Evolutionary conservation across 2,113 vertebrate genomes (phyloP), one percentile per base, ranked within the genome.

Genomic region (Tragelaphus strepsiceros): DNA sequence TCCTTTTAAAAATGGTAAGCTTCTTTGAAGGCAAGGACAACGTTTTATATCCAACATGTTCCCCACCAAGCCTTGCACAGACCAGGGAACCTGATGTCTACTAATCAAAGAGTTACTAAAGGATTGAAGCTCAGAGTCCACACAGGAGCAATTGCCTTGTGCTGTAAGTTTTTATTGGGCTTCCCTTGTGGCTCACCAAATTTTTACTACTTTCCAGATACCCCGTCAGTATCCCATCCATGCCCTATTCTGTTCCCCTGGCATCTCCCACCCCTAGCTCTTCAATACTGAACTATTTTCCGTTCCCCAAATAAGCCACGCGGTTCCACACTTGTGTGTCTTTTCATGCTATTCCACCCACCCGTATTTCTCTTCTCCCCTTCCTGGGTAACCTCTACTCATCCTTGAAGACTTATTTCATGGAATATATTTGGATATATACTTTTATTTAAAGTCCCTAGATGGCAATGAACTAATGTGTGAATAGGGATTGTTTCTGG

Each of bases 401-500:
- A 85, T 82, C 64, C n/a, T 78, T 93, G 88, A 88, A 92, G 32
- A 64, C n/a, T 30, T 93, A 32, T 21, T 46, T 58, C 39, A 51
- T 78, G 51, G 90, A 74, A 26, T 43, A 62, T 30, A 54, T 59
- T 28, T 59, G 39, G 24, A n/a, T 46, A 53, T 43, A 26, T 6
- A 62, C 16, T 74, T 93, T 85, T 87, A 87, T 80, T 87, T 97
- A 94, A 91, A 93, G 88, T 14, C 9, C 35, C 3, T 67, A 49
- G 49, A 28, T 77, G 21, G 61, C 93, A 88, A 61, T 81, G 26
- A 90, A 87, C 22, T 85, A 35, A 74, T 58, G 84, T 58, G 5
- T 95, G 84, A 92, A 59, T 94, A 64, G n/a, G 61, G 82, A 77
- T 95, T 82, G 32, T 94, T 89, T 88, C 21, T 35, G 58, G 56